Base-by-base conservation (phyloP, 2,113 vertebrate species). In the Lepisosteus osseus region DNA sequence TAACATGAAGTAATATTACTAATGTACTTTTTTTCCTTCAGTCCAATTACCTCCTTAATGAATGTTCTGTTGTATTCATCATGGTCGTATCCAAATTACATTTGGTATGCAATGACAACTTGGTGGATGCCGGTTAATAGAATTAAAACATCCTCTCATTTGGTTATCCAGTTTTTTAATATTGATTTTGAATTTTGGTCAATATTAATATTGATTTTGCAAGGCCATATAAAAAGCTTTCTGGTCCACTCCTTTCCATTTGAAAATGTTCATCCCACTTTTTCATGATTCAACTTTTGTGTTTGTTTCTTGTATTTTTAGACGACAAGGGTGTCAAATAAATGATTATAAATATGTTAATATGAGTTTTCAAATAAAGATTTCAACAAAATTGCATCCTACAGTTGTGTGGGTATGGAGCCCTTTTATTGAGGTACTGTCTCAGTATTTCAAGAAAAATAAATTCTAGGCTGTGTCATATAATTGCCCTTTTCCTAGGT, bases 351-450 rank as follows among this genome's bases (percentile, higher is more conserved):
- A 86, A 86, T 86, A 82, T 87, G 85, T 85, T 86, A 82, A 84
- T 85, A 84, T 79, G 64, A 67, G 80, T 80, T 82, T 87, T 86
- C 83, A 82, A 91, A 89, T 91, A 91, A 91, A 91, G 71, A 85
- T 86, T 90, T 89, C 81, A 88, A 89, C 74, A 76, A 88, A 90
- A 86, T 86, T 87, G 86, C 84, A 88, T 85, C 84, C 83, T 84
- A 86, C 68, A 84, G 73, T 71, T 13, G 71, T 74, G 68, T 61
- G 72, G 51, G 68, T 80, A 78, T 79, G 71, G 63, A 80, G 61
- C 11, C 55, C 80, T 73, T 83, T 83, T 47, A 71, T 67, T 75
- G 12, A 56, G 15, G 67, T 6, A 29, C 29, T 29, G 29, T 29
- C 29, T 29, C 29, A 29, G 29, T 29, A 29, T 29, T 29, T 29